These are phyloP conservation scores for Zaprionus kolodkinae DNA, from an alignment of 1,140 invertebrate genomes.

Conservation along the genomic window DNA sequence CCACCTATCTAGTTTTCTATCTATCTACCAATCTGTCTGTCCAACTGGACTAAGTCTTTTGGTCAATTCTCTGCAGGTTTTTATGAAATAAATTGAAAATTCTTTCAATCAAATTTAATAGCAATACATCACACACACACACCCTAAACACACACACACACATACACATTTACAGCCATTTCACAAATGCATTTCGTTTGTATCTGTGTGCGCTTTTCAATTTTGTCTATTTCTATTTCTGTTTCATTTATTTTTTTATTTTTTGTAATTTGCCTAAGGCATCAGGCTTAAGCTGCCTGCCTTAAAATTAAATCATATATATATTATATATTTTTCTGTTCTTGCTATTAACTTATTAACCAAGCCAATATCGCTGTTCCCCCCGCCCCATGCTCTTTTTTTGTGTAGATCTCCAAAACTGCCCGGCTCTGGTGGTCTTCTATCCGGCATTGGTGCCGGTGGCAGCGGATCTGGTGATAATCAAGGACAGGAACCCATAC, in stretches of 20 bases:
- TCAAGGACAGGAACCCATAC: slow-evolving; percentile 92
- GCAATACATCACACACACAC: slow-evolving; percentile 1
- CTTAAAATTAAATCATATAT: slow-evolving; percentile 21
- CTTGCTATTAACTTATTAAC: slow-evolving; percentile 23
- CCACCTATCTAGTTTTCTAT: neutral
- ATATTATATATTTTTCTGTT: slow-evolving; percentile 7
- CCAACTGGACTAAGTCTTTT: neutral
- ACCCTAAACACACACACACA: slow-evolving; percentile 13
- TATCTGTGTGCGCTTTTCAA: slow-evolving; percentile 24
- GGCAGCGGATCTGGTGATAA: slow-evolving; percentile 62
- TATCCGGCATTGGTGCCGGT: slow-evolving; percentile 50
- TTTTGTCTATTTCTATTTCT: neutral
- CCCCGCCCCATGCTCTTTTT: neutral
- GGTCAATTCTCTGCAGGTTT: neutral
- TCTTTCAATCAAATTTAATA: slow-evolving; percentile 27
- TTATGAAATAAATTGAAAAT: slow-evolving; percentile 11
- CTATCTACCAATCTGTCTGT: neutral
- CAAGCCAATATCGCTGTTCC: neutral
- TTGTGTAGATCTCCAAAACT: slow-evolving; percentile 69
- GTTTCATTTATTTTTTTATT: slow-evolving; percentile 1
- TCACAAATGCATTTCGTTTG: slow-evolving; percentile 33
- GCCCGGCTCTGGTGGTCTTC: slow-evolving; percentile 57
- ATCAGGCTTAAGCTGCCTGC: neutral
- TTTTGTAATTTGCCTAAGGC: slow-evolving; percentile 25
- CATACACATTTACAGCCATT: slow-evolving; percentile 3